Evolutionary conservation across 1,140 invertebrate genomes (phyloP), one percentile per base, ranked within the genome.

Genomic region (Pogonomyrmex barbatus): DNA sequence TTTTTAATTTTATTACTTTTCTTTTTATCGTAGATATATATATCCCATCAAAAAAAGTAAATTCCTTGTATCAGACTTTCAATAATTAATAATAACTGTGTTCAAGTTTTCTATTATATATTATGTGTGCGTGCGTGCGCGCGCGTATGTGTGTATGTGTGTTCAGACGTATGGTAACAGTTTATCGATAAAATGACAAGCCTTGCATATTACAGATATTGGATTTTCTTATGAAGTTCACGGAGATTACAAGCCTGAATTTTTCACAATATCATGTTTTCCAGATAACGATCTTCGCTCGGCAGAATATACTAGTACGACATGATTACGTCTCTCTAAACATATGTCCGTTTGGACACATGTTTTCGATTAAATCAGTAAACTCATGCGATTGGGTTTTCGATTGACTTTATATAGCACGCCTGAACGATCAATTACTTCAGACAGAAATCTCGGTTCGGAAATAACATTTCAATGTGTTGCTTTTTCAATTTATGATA

Each of bases 141-240:
- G 24, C 24, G 24, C 24, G 24, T 24, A 24, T 24, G 0, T 0
- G 24, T 24, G 24, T 24, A 24, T 24, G 24, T 24, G 24, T 24
- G 24, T 50, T 75, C 30, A 36, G 42, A 62, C 42, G 47, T 73
- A 47, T 54, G 56, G 45, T 45, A 62, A 70, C 68, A 75, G 79
- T 83, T 83, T 83, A 75, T 83, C 68, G 79, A 75, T 60, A 58
- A 75, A 83, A 75, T 75, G 56, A 83, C 68, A 60, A 83, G 30
- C 39, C 17, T 17, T 62, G 30, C 45, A 54, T 82, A 79, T 67
- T 39, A 45, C 9, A 79, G 52, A 71, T 83, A 83, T 83, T 47
- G 79, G 54, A 83, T 83, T 83, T 75, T 75, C 68, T 60, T 75
- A 75, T 83, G 17, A 70, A 52, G 47, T 83, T 75, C 33, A 12